Evolutionary conservation across 2,113 vertebrate species (phyloP), one percentile per base, ranked within the genome.

Genomic region (Tupaia chinensis): DNA sequence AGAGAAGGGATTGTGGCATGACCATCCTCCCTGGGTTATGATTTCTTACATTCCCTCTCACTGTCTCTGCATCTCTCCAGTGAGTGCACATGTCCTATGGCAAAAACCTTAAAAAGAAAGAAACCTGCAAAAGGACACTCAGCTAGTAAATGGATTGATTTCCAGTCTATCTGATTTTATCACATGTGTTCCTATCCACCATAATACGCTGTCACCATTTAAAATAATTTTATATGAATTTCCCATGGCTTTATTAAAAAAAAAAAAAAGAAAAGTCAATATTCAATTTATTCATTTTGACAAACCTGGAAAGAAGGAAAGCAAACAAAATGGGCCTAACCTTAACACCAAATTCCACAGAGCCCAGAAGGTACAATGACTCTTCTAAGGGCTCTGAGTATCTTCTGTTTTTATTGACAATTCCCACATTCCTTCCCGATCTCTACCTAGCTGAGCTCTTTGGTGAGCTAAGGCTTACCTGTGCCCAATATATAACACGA

Each of bases 81-180:
- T 44, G 44, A 44, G 44, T 44, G 44, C 44, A 44, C 44, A 44
- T 44, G 44, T 44, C 44, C 44, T 44, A 44, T 44, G 44, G 44
- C 44, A 44, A 44, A 44, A 44, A 44, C 44, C 44, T 44, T 44
- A 44, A 44, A 44, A 44, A 44, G 44, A 44, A 44, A 44, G 44
- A 94, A 73, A 88, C 9, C 16, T 93, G 68, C 27, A 82, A 20
- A 76, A 83, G 1, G 15, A 87, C 54, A 69, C 12, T 1, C 1
- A 9, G 32, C n/a, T 82, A n/a, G 32, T 54, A 88, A 89, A 56
- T 44, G 16, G 25, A 83, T 93, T 82, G 58, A 95, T 81, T 87
- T 29, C 76, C 85, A 9, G 16, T 68, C 61, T 54, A 19, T 19
- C 53, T 56, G 11, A 61, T 68, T 84, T 63, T 61, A 74, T 19